Base-by-base conservation (phyloP, 2,113 vertebrate species). In the Apaloderma vittatum region DNA sequence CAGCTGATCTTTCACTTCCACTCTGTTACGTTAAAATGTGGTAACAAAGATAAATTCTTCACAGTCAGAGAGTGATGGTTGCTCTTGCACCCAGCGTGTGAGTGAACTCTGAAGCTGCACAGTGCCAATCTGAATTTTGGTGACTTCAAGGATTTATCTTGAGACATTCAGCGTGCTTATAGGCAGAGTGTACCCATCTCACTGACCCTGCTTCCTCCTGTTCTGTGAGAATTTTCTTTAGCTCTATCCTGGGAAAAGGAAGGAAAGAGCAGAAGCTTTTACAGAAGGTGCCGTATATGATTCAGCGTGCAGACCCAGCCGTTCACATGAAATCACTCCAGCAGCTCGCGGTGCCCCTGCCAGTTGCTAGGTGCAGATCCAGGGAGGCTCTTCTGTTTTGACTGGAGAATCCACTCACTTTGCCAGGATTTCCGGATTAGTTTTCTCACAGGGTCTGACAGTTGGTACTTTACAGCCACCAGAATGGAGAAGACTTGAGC, bases 361-460 rank as follows among this genome's bases (percentile, higher is more conserved):
- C 88, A 73, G 76, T 96, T 93, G 86, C 87, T 90, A 90, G 55
- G 76, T 92, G 74, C 57, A 26, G 87, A 87, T 87, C 46, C 48
- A 85, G 63, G 19, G 51, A 92, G 32, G 61, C 63, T 93, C 80
- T 93, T 89, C 76, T 95, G 70, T 95, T 97, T 93, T 95, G 90
- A 85, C 86, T 91, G 83, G 83, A 95, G 82, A 95, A 89, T 76
- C 78, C 66, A 61, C 30, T 92, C 73, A 37, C 2, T 5, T 62
- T 79, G 86, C 59, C 83, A 95, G 86, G 72, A 83, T 93, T 86
- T 92, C 75, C 2, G 2, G 70, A 87, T 92, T 92, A 88, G 88
- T 90, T 96, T 96, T 91, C 52, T 94, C 27, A 16, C 48, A 26
- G 5, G 8, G 24, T 73, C 46, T 95, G 54, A 58, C 73, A 77